Base-by-base conservation (phyloP, 37 sponge, comb jelly and placozoan species). In the Tethya wilhelma region DNA sequence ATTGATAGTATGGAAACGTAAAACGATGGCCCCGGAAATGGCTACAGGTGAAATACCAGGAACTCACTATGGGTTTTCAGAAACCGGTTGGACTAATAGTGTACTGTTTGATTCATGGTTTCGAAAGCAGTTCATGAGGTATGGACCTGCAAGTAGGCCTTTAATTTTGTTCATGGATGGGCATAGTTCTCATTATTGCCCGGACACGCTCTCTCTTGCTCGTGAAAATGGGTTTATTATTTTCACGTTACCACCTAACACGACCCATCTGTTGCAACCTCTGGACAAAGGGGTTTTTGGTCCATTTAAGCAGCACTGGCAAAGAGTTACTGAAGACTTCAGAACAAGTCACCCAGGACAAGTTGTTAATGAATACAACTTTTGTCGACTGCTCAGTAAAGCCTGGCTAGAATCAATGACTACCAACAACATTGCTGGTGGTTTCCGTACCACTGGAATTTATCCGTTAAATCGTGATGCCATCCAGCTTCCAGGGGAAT, bases 181-280 rank as follows among this genome's bases (percentile, higher is more conserved):
- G 2, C 93, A 92, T 46, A 80, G 85, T 11, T 73, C 80, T 0
- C 93, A 92, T 25, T 92, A 60, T 67, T 26, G 55, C 31, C 85
- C 85, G 9, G 71, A 56, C 0, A 19, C 36, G 0, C 68, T 92
- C 7, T 14, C 58, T 0, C 41, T 34, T 53, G 93, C 93, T 58
- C 85, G 89, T 1, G 42, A 57, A 22, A 69, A 85, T 0, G 67
- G 84, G 0, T 7, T 84, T 1, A 80, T 87, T 64, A 19, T 80
- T 41, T 69, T 80, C 29, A 57, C 66, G 42, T 41, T 92, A 19
- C 93, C 89, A 20, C 93, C 89, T 1, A 46, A 92, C 59, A 88
- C 89, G 3, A 88, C 88, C n/a, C 93, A 92, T 34, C 26, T 88
- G 2, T 40, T 64, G 12, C 93, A 92, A 46, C 93, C 93, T 12